Evolutionary conservation across 1,140 invertebrate genomes (phyloP).

Genomic region (Protaetia brevitarsis): DNA sequence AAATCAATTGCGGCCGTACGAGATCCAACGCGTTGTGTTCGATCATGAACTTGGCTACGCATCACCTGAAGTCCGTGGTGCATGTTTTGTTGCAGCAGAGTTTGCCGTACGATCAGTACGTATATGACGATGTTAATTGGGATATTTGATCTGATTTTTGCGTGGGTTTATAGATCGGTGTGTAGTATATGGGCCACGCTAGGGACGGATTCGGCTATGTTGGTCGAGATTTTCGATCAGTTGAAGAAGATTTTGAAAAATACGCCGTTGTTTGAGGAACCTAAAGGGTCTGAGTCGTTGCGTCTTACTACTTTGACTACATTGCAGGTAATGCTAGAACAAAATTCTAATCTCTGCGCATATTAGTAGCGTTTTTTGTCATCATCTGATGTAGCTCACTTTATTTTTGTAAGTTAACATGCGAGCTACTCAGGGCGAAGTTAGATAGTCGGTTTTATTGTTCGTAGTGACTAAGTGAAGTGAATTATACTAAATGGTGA

Average conservation of each 20-base stretch:
- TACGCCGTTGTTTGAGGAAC: conserved; percentile 62
- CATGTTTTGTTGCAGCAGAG: conserved; percentile 71
- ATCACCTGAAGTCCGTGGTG: conserved; percentile 74
- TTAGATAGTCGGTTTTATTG: no score
- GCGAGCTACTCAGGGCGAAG: no score
- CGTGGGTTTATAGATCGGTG: conserved; percentile 34
- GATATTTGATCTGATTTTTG: neutral
- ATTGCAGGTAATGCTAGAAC: conserved; percentile 32
- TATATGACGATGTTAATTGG: conserved; percentile 27
- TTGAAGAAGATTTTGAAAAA: conserved; percentile 66
- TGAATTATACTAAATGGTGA: no score
- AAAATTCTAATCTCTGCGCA: conserved; percentile 20
- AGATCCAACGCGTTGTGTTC: conserved; percentile 52
- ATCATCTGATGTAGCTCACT: no score
- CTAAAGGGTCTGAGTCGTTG: conserved; percentile 33
- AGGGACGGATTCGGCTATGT: conserved; percentile 60
- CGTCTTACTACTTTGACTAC: conserved; percentile 40
- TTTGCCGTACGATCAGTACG: conserved; percentile 66
- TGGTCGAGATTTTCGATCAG: conserved; percentile 63
- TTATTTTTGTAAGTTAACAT: no score
- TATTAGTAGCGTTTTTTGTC: neutral
- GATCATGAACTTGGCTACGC: conserved; percentile 65
- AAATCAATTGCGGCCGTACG: conserved; percentile 45
- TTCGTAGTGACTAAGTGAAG: no score
- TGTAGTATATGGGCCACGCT: conserved; percentile 68